Evolutionary conservation across 2,113 vertebrate genomes (phyloP), one percentile per base, ranked within the genome.

Genomic region (Eclectus roratus): DNA sequence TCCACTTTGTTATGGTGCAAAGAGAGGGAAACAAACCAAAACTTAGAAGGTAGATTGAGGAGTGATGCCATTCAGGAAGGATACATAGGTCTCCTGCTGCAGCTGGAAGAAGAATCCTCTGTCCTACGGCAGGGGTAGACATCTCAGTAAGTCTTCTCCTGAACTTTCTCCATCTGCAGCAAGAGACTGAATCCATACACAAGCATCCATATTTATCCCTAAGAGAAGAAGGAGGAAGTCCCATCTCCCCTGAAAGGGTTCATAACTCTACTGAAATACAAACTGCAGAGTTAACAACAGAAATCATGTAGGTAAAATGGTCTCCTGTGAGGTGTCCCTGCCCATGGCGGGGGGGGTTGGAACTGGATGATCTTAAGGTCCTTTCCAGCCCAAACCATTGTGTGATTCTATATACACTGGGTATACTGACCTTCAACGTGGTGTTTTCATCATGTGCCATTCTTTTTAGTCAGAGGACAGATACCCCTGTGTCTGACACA

Each of bases 141-240:
- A 52, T 65, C 55, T 93, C 39, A 74, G 1, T 84, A 81, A 55
- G 4, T 81, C 50, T 28, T 60, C n/a, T 61, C 56, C 69, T 47
- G 23, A 84, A 10, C 18, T 65, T 65, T 33, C 33, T 50, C 24
- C 33, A 4, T 43, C 46, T 35, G 13, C 69, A 72, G 21, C 33
- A 56, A 46, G 73, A 66, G 68, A 33, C 55, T 76, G 66, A 39
- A 24, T n/a, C 1, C 0, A 11, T 60, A 12, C 47, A 11, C 14
- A 46, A 9, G 19, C 2, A 1, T n/a, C 77, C 0, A 0, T n/a
- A 8, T 64, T 31, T 74, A 28, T 46, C 39, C 41, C 29, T 35
- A 21, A 49, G 28, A 50, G 35, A 63, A 77, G 35, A 25, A 11
- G 10, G 41, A 73, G 24, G 6, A 56, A 21, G 20, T 56, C 4